Evolutionary conservation across 1,140 invertebrate species (phyloP).

Genomic region (Ceratina japonica): DNA sequence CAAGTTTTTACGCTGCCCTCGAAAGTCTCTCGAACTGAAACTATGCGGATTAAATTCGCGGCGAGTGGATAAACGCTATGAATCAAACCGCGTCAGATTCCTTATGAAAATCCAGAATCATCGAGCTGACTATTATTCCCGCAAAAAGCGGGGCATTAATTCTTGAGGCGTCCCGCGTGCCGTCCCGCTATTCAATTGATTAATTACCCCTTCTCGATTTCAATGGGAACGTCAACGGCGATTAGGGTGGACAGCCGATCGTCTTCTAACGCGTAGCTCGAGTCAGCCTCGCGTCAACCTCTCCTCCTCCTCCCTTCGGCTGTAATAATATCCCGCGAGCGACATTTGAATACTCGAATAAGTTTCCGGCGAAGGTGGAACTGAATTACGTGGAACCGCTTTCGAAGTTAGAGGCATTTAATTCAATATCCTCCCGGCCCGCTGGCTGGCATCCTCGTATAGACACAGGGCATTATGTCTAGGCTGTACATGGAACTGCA

Average conservation of each 20-base stretch:
- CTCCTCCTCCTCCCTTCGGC: no score
- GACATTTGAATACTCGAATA: constrained; percentile 39
- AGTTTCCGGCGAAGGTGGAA: constrained; percentile 31
- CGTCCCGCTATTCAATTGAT: no score
- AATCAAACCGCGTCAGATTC: background rate
- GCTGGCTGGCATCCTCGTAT: constrained; percentile 41
- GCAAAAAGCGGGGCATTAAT: no score
- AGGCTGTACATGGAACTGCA: constrained; percentile 20
- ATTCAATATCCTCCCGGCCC: constrained; percentile 44
- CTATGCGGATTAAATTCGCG: constrained; percentile 1
- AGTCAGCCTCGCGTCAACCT: background rate
- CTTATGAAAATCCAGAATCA: background rate
- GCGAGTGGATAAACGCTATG: background rate
- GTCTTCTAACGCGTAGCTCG: background rate
- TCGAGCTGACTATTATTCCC: no score
- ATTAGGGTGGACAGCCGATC: background rate
- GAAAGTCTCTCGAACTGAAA: constrained; percentile 6
- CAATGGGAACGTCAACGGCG: background rate
- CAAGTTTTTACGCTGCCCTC: constrained; percentile 16
- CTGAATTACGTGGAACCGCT: constrained; percentile 43
- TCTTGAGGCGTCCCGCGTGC: no score
- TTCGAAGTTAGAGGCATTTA: constrained; percentile 54
- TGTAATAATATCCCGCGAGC: constrained; percentile 21
- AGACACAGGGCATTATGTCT: constrained; percentile 11
- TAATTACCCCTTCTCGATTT: background rate